These are phyloP conservation scores for Sebastes baramenuke DNA, from an alignment of 2,797 vertebrate genomes.

Conservation along the genomic window DNA sequence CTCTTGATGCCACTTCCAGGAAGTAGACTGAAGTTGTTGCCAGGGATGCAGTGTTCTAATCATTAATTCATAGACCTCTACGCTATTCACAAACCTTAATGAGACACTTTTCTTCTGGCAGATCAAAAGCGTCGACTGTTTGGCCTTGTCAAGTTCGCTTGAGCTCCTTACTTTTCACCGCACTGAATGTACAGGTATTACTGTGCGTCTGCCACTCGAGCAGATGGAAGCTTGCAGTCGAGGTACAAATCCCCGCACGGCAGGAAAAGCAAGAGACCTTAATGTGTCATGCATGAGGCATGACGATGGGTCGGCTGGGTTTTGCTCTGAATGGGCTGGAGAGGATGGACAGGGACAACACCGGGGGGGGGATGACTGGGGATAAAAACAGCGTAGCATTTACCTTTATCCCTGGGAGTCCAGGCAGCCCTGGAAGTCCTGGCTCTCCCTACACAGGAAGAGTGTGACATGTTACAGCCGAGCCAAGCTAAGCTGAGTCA, in stretches of 20 bases:
- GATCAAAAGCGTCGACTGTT: constrained; percentile 30
- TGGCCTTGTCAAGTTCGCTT: constrained; percentile 4
- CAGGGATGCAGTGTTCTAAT: constrained; percentile 22
- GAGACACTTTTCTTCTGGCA: constrained; percentile 32
- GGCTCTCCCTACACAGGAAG: constrained; percentile 99
- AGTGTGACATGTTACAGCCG: constrained; percentile 92
- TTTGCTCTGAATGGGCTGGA: constrained; percentile 29
- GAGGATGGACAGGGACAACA: constrained; percentile 63
- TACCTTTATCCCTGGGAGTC: constrained; percentile 99
- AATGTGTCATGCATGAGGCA: constrained; percentile 11
- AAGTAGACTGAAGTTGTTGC: constrained; percentile 17
- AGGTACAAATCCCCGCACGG: constrained; percentile 26
- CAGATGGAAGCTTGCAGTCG: constrained; percentile 11
- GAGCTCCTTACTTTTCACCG: constrained; percentile 8
- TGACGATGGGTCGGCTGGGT: constrained; percentile 10
- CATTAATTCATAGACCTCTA: constrained; percentile 26
- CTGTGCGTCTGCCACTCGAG: neutral
- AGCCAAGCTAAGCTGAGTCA: constrained; percentile 78
- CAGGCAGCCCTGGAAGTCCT: constrained; percentile 99
- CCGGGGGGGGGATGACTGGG: constrained; percentile 51
- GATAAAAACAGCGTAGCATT: constrained; percentile 82
- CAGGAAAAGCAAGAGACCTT: constrained; percentile 23
- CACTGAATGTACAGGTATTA: neutral
- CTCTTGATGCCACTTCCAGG: constrained; percentile 27
- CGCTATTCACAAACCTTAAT: constrained; percentile 15